Base-by-base conservation (phyloP, 2,797 vertebrate species). In the Tapera naevia region DNA sequence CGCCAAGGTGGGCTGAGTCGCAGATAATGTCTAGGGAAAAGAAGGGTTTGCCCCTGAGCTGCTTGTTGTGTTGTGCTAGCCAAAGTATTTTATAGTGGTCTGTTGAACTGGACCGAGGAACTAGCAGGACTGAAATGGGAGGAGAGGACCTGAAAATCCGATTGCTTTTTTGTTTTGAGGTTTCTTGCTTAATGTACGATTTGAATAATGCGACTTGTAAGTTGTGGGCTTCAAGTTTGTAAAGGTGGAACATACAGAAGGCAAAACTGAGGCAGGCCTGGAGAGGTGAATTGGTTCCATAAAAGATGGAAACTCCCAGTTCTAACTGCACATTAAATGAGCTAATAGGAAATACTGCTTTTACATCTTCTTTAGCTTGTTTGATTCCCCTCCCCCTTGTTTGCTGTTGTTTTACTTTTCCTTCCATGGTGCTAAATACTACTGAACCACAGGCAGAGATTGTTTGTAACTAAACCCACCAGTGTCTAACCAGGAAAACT, bases 341-440 rank as follows among this genome's bases (percentile, higher is more conserved):
- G 16, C 18, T 48, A 23, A 21, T 53, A 19, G 39, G 39, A 24
- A 48, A 48, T 22, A 15, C n/a, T 28, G 13, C 39, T 32, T 64
- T 56, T 9, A 45, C 51, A 25, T 37, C 10, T 37, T 33, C 2
- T 37, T 39, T 45, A 28, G 11, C 21, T 50, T 56, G 8, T 27
- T n/a, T 1, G 11, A 9, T 35, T 46, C 19, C 4, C 13, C 39
- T 14, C 14, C 39, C 12, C 2, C 4, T 32, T n/a, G 21, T 28
- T 61, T 15, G 7, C 4, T 28, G 7, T 23, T 51, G 23, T 11
- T 24, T 11, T 35, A 16, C 22, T 13, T 35, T 16, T 22, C 5
- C 5, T 12, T 5, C 15, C 8, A 2, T 5, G 5, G 7, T 11
- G 11, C 27, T 64, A 21, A 48, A 13, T 43, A 35, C 13, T 54